Evolutionary conservation across 2,888 invertebrate species (phyloP).

Genomic region (Octonoba sinensis): DNA sequence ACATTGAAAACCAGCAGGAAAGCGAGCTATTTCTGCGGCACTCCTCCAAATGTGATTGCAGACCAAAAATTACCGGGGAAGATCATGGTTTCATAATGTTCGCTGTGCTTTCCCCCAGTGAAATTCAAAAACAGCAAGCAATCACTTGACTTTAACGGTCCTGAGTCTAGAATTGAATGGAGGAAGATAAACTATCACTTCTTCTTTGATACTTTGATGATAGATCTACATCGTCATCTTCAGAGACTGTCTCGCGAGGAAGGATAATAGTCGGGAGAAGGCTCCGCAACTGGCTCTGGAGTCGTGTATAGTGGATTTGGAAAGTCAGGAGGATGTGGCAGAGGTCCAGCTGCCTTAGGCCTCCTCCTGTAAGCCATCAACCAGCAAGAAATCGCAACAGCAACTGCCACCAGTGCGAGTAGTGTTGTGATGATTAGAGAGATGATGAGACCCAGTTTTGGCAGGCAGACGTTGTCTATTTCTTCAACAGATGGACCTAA

Average conservation of each 20-base stretch:
- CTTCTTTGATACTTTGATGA: not conserved
- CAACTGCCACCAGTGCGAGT: conserved; percentile 91
- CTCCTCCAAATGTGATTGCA: conserved; percentile 9
- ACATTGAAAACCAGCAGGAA: conserved; percentile 52
- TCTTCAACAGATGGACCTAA: conserved; percentile 75
- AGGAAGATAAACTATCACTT: conserved; percentile 13
- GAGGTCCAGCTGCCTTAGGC: conserved; percentile 87
- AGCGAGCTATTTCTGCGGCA: conserved; percentile 59
- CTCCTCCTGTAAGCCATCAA: conserved; percentile 91
- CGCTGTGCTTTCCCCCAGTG: too few species aligned
- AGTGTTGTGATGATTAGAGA: conserved; percentile 92
- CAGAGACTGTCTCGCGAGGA: conserved; percentile 65
- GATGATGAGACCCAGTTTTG: conserved; percentile 92
- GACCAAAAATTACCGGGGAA: not conserved
- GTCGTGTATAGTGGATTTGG: conserved; percentile 92
- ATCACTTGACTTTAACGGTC: conserved; percentile 11
- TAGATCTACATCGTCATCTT: conserved; percentile 9
- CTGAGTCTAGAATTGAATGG: not conserved
- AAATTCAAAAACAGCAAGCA: not conserved
- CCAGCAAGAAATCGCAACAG: conserved; percentile 95
- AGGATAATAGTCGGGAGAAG: conserved; percentile 82
- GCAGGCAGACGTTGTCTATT: conserved; percentile 90
- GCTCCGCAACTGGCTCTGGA: conserved; percentile 84
- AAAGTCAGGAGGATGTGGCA: conserved; percentile 95
- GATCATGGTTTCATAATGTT: too few species aligned